Percentiles rank a stretch among this genome's conserved stretches.
Conservation (phyloP, 2,113 vertebrate species). For the Hepsetus odoe region DNA sequence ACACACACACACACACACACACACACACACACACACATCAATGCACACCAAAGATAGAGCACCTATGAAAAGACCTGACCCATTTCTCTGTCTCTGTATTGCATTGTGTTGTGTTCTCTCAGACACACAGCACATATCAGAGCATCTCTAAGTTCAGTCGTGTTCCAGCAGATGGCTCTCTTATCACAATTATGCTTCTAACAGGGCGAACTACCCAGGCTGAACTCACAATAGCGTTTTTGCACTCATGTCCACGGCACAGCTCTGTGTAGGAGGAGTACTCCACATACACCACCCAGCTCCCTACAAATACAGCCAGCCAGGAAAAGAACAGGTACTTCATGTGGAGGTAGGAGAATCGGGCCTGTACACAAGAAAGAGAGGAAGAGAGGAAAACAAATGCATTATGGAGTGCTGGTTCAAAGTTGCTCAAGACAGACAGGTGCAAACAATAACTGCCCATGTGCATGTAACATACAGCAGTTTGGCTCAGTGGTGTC, state of each 20-base stretch:
- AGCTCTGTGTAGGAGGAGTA: constrained; percentile 95
- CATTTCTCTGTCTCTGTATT: not conserved
- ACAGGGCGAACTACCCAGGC: not conserved
- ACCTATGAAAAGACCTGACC: constrained; percentile 17
- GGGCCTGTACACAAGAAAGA: constrained; percentile 74
- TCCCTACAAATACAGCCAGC: constrained; percentile 93
- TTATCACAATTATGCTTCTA: constrained; percentile 16
- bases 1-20: no score
- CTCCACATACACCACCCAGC: constrained; percentile 95
- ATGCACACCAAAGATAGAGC: constrained; percentile 4
- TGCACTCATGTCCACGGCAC: constrained; percentile 95
- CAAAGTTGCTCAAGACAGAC: not conserved
- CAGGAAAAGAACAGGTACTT: constrained; percentile 97
- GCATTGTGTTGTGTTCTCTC: not conserved
- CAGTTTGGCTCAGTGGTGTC: no score
- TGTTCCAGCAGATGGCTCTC: constrained; percentile 46
- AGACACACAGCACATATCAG: not conserved
- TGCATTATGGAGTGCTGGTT: not conserved
- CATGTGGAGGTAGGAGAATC: constrained; percentile 88
- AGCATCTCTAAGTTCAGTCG: not conserved
- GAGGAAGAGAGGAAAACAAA: constrained; percentile 8
- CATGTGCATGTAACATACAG: no score
- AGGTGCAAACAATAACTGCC: not conserved
- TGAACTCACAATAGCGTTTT: constrained; percentile 90
- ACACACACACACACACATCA: constrained; percentile 5